phyloP scores from a whole-genome alignment of 2,113 vertebrate species.

The Guaruba guarouba region DNA sequence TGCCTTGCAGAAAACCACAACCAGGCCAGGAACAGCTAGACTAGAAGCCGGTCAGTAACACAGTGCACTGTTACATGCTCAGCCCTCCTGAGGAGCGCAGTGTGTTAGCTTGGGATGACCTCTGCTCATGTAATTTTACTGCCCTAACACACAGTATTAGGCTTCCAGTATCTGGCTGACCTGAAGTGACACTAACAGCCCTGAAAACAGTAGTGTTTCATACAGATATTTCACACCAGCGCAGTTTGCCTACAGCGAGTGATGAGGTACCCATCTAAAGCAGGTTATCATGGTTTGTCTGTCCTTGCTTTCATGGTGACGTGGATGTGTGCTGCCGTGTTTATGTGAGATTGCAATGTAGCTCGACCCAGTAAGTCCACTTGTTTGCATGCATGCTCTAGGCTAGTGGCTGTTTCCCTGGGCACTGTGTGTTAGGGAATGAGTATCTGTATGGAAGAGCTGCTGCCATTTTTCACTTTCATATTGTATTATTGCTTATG shows the following conservation, averaged over 20 bases:
- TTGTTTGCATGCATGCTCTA: conserved; percentile 1
- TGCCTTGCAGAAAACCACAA: background rate
- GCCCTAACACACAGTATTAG: background rate
- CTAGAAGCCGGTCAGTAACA: background rate
- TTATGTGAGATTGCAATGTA: background rate
- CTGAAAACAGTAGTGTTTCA: background rate
- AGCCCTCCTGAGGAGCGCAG: background rate
- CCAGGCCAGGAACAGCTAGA: background rate
- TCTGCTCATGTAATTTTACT: background rate
- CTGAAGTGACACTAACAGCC: background rate
- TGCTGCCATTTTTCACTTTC: conserved; percentile 26
- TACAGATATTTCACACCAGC: conserved; percentile 37
- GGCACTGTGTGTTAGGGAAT: conserved; percentile 5
- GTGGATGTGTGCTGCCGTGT: background rate
- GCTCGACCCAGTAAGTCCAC: conserved; percentile 1
- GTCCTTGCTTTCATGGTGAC: background rate
- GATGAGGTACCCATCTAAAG: background rate
- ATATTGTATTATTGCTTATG: background rate
- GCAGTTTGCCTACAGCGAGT: conserved; percentile 11
- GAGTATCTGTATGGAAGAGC: conserved; percentile 50
- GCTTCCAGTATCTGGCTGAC: background rate
- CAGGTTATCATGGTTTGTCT: background rate
- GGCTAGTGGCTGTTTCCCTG: conserved; percentile 27
- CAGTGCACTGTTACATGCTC: accelerated
- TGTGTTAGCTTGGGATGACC: accelerated